phyloP scores from a whole-genome alignment of 2,797 vertebrate species.

The Chromis chromis region DNA sequence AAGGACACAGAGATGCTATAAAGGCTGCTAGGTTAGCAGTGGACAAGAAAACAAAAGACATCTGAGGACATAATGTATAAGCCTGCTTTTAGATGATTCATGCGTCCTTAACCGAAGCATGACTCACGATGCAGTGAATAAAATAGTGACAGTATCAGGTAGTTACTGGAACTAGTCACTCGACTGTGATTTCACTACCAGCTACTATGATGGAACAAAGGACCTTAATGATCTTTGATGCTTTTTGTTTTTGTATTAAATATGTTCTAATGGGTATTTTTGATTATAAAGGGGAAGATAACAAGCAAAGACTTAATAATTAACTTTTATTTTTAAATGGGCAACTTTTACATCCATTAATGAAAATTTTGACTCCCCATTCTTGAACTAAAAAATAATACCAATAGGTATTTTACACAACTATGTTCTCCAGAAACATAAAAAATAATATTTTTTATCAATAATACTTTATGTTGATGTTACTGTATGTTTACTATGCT shows the following conservation, averaged over 20 bases:
- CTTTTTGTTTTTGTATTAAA: not conserved
- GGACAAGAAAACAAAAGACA: no score
- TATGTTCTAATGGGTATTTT: not conserved
- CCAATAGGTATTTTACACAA: no score
- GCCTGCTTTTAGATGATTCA: conserved; percentile 22
- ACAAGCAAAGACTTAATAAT: no score
- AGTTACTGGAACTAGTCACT: not conserved
- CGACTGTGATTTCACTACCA: no score
- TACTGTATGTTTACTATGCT: no score
- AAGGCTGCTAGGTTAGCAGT: no score
- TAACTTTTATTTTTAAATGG: not conserved
- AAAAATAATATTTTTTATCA: no score
- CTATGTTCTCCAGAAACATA: no score
- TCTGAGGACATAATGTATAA: not conserved
- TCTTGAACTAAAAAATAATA: not conserved
- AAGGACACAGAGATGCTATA: no score
- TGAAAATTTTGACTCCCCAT: not conserved
- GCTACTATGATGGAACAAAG: not conserved
- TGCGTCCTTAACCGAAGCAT: conserved; percentile 5
- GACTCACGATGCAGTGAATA: conserved; percentile 23
- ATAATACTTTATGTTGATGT: no score
- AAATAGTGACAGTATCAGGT: conserved; percentile 10
- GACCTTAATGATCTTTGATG: no score
- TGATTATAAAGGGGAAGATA: not conserved
- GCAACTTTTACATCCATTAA: not conserved